Evolutionary conservation across 2,888 invertebrate genomes (phyloP).

Genomic region (Ochropleura leucogaster): DNA sequence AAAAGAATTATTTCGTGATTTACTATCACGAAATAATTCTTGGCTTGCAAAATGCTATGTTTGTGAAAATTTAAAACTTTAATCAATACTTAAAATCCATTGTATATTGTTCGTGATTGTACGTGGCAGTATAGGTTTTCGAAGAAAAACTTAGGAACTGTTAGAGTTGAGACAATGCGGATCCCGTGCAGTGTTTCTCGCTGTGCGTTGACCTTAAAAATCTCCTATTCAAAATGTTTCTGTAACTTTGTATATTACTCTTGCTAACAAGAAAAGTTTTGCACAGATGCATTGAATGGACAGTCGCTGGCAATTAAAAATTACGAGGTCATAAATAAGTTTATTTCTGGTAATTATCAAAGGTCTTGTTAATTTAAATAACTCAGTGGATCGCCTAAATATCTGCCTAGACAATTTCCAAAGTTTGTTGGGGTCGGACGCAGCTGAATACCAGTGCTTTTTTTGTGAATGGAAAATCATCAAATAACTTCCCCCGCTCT

Average conservation of each 20-base stretch:
- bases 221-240: not conserved
- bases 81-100: too few species aligned
- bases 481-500: too few species aligned
- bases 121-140: not conserved
- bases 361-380: not conserved
- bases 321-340: not conserved
- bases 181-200: not conserved
- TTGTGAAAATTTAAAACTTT: too few species aligned
- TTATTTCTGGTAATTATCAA: not conserved
- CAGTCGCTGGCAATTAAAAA: constrained; percentile 20
- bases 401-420: not conserved
- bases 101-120: not conserved
- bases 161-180: not conserved
- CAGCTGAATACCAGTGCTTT: not conserved
- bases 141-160: not conserved
- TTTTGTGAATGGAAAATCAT: not conserved
- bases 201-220: not conserved
- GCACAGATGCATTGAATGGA: not conserved
- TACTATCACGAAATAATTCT: too few species aligned
- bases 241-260: not conserved
- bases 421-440: not conserved
- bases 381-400: not conserved
- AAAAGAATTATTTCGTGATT: too few species aligned
- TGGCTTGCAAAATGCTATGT: too few species aligned
- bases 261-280: constrained; percentile 27